Evolutionary conservation across 1,140 invertebrate genomes (phyloP), one percentile per base, ranked within the genome.

Genomic region (Eupristina koningsbergeri): DNA sequence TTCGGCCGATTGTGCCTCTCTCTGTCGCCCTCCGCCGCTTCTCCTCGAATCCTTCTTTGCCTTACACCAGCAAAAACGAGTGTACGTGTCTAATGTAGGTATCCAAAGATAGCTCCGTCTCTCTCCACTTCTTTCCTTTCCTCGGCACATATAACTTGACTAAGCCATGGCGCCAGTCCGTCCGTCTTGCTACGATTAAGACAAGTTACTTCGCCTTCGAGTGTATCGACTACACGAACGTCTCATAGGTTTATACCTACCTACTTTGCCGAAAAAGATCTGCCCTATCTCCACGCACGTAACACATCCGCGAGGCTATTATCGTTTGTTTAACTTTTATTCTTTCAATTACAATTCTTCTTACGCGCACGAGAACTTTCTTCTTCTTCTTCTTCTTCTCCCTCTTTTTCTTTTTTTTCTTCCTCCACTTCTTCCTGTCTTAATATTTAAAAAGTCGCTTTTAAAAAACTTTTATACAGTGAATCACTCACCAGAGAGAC

Each of bases 141-240:
- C n/a, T n/a, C n/a, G n/a, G n/a, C n/a, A n/a, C n/a, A n/a, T n/a
- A n/a, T n/a, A n/a, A n/a, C n/a, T n/a, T n/a, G n/a, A n/a, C 63
- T 80, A 19, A 22, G 34, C 79, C 31, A 22, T 47, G 79, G 36
- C 67, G 67, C 67, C 67, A 31, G n/a, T 31, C 41, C 73, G 45
- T 41, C 69, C 80, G 80, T 74, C 80, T 74, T 69, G 50, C 80
- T 73, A 64, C 58, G 58, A 39, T 63, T 9, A 6, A 19, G 31
- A n/a, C n/a, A n/a, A n/a, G 17, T 31, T 45, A 34, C 76, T 9
- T 31, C 75, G 61, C 19, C 76, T 61, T 61, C 36, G 15, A 45
- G 41, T 67, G 41, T 79, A 67, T 67, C 64, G 64, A 69, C 41
- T 53, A 19, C 17, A 26, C n/a, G 29, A 50, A 69, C 63, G 41